Base-by-base conservation (phyloP, 2,797 vertebrate genomes). In the Thripadectes ignobilis region DNA sequence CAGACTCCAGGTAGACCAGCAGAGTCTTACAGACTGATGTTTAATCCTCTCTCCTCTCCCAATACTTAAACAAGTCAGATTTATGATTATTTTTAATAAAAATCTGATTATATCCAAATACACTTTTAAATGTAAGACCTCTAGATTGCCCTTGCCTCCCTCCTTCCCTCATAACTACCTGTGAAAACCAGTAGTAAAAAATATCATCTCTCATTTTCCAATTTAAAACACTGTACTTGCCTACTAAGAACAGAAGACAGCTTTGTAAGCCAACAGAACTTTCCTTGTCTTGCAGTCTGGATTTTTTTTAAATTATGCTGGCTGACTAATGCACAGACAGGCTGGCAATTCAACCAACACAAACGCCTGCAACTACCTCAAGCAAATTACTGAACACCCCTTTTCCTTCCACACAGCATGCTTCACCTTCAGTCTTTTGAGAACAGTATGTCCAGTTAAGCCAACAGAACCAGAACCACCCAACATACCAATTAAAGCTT, bases 341-440 rank as follows among this genome's bases (percentile, higher is more conserved):
- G 76, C 92, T 82, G 91, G 90, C 88, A 97, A 92, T 89, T 94
- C 87, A 96, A 89, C 48, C 59, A 63, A 71, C 81, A 92, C 91
- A 89, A 96, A 88, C 0, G 8, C 69, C 16, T 68, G 26, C 65
- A 95, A 88, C 38, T 78, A 96, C 83, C 73, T 91, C 43, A 32
- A 79, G 51, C 74, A 95, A 94, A 86, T 49, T 58, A 55, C 66
- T 68, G 66, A 86, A 48, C 48, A 38, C 62, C 38, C 73, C 83
- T 75, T 92, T 79, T 86, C 67, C 52, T 79, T 89, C 71, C 85
- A 95, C 3, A 4, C 23, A 86, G 72, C 29, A 24, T 57, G 6
- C 9, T 63, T 55, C 6, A 0, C 58, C 75, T 89, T 45, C 78
- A 38, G 10, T 45, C 30, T 76, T 34, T 24, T 16, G 34, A 87